Evolutionary conservation across 2,888 invertebrate genomes (phyloP).

Genomic region (Trilocha varians): DNA sequence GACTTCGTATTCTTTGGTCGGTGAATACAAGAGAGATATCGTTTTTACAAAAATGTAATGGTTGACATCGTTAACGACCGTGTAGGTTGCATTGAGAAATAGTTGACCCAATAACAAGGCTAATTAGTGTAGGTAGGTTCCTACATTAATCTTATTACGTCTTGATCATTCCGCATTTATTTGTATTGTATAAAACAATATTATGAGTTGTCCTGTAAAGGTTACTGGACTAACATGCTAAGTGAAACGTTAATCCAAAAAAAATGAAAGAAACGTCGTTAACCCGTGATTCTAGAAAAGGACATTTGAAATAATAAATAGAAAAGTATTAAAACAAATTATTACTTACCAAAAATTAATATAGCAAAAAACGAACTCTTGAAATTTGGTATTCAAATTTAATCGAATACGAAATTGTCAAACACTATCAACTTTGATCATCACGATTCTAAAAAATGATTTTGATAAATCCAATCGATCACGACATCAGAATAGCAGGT

Average conservation of each 20-base stretch:
- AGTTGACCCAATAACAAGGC: background rate
- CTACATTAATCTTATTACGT: background rate
- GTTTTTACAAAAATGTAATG: background rate
- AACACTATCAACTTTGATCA: background rate
- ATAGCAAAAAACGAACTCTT: too few species aligned
- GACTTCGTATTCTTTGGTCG: background rate
- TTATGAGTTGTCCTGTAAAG: too few species aligned
- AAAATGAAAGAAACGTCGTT: too few species aligned
- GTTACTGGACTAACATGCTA: too few species aligned
- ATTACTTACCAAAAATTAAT: too few species aligned
- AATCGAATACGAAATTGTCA: background rate
- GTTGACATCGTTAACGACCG: background rate
- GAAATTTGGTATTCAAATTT: too few species aligned
- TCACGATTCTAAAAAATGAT: background rate
- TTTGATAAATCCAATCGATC: background rate
- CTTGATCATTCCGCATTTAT: background rate
- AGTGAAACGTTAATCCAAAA: too few species aligned
- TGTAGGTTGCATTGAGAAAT: slow-evolving; percentile 1
- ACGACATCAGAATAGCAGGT: background rate
- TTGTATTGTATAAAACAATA: too few species aligned
- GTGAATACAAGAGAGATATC: background rate
- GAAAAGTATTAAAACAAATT: too few species aligned
- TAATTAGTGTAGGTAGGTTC: too few species aligned
- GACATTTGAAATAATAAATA: too few species aligned
- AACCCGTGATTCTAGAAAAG: too few species aligned